These are phyloP conservation scores for Arctocebus calabarensis DNA, from an alignment of 2,797 vertebrate genomes.

Conservation along the genomic window DNA sequence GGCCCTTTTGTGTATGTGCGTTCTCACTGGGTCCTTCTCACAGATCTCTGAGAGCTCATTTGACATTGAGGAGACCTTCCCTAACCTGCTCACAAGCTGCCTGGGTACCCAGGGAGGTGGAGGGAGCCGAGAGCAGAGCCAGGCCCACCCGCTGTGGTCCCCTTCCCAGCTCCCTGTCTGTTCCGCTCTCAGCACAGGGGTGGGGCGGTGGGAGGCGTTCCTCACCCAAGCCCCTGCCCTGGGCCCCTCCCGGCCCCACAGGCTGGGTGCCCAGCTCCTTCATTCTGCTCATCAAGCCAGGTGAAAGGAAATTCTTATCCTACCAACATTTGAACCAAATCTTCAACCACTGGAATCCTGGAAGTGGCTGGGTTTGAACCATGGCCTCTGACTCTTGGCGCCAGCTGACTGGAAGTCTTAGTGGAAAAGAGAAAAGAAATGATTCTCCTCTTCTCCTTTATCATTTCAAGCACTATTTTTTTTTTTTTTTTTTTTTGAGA, in stretches of 20 bases:
- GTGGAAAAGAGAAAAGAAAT: neutral
- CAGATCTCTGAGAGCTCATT: neutral
- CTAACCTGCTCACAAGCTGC: neutral
- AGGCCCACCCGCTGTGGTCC: accelerated
- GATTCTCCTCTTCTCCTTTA: neutral
- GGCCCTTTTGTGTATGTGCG: neutral
- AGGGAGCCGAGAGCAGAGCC: neutral
- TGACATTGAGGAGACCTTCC: neutral
- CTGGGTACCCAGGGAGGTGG: neutral
- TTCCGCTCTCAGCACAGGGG: neutral
- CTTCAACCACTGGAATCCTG: neutral
- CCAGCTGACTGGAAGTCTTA: neutral
- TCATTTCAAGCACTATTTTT: neutral
- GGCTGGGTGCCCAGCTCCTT: neutral
- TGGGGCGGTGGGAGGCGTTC: neutral
- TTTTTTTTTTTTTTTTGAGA: too few species aligned
- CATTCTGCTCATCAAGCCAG: neutral
- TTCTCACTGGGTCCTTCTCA: neutral
- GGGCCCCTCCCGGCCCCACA: neutral
- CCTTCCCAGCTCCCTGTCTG: neutral
- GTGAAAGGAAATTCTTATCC: neutral
- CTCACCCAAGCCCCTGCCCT: neutral
- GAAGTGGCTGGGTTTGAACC: neutral
- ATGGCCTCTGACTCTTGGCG: neutral
- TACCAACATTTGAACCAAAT: neutral